These are phyloP conservation scores for Gallinago nigripennis DNA, from an alignment of 2,797 vertebrate genomes.

Conservation along the genomic window DNA sequence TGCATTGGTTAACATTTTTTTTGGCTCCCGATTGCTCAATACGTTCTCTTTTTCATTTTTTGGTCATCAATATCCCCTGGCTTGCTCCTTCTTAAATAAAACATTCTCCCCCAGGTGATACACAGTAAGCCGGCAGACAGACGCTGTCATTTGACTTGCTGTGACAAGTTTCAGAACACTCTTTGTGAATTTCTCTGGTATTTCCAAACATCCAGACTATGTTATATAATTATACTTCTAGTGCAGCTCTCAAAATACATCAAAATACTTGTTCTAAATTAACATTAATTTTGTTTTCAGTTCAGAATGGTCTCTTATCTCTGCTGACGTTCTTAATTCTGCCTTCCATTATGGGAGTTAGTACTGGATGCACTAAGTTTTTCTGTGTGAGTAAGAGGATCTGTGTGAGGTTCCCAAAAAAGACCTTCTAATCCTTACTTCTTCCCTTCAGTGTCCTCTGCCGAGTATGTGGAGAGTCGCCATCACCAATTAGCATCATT, in stretches of 20 bases:
- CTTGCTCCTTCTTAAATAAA: not conserved
- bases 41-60: not conserved
- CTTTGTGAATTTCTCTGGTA: not conserved
- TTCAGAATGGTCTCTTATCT: not conserved
- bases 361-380: not conserved
- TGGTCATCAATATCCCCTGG: not conserved
- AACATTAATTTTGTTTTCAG: not conserved
- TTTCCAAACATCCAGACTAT: not conserved
- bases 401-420: not conserved
- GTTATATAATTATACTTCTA: not conserved
- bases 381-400: not conserved
- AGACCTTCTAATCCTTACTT: not conserved
- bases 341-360: not conserved
- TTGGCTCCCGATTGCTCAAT: not conserved
- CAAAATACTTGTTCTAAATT: not conserved
- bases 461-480: not conserved
- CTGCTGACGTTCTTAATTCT: not conserved
- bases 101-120: not conserved
- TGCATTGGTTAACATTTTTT: not conserved
- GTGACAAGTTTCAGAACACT: not conserved
- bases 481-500: not conserved
- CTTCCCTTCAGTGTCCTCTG: not conserved
- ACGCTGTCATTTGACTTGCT: not conserved
- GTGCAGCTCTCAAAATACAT: not conserved
- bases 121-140: not conserved